Conservation (phyloP, 2,113 vertebrate species). For the Glareola pratincola region DNA sequence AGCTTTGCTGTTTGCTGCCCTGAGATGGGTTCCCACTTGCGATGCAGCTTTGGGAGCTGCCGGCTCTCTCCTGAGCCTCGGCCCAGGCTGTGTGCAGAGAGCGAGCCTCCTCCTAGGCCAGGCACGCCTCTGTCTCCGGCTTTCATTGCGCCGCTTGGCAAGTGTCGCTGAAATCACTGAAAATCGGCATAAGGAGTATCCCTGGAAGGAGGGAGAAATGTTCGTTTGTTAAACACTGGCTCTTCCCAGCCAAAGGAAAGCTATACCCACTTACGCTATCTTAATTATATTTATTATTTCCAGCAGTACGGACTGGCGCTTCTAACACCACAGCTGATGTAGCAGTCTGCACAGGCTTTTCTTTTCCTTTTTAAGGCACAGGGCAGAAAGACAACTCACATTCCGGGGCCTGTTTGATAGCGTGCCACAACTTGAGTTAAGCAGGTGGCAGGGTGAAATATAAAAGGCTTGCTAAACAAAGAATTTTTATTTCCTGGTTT, state of each 20-base stretch:
- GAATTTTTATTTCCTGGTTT: slow-evolving; percentile 68
- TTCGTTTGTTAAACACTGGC: rapidly evolving
- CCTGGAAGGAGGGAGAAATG: background rate
- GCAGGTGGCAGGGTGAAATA: slow-evolving; percentile 71
- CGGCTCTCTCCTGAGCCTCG: background rate
- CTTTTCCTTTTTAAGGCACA: background rate
- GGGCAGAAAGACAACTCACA: background rate
- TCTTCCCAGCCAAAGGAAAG: background rate
- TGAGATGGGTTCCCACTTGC: rapidly evolving
- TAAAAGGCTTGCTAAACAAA: slow-evolving; percentile 71
- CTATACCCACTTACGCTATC: background rate
- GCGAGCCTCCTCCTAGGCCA: background rate
- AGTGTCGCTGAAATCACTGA: background rate
- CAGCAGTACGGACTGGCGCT: background rate
- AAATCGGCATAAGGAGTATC: background rate
- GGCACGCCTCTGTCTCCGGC: background rate
- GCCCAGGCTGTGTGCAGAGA: background rate
- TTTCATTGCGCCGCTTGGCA: background rate
- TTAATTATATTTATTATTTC: background rate
- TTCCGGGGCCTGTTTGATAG: slow-evolving; percentile 39
- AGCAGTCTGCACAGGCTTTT: background rate
- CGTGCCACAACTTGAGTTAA: slow-evolving; percentile 52
- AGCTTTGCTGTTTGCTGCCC: rapidly evolving
- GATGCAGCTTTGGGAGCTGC: background rate
- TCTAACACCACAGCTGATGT: background rate